Conservation (phyloP, 2,113 vertebrate species). For the Misgurnus mizolepis region DNA sequence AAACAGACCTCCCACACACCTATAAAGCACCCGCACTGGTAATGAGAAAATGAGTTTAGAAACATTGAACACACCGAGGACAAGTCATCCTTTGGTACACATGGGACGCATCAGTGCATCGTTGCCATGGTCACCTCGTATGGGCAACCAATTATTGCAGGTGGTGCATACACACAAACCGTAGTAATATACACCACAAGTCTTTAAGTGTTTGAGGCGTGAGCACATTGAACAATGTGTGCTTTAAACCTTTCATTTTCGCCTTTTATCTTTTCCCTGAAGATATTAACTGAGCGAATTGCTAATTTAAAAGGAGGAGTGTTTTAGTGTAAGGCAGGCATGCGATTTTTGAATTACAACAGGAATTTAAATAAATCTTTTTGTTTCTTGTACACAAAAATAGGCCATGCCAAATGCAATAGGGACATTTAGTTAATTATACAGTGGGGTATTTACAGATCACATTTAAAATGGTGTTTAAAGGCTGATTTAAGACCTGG, state of each 20-base stretch:
- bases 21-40: slow-evolving; percentile 27
- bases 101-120: slow-evolving; percentile 15
- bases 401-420: no score
- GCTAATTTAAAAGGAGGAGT: background rate
- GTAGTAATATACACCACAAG: background rate
- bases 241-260: slow-evolving; percentile 4
- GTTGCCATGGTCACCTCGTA: slow-evolving; percentile 36
- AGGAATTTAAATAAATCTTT: no score
- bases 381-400: no score
- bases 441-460: no score
- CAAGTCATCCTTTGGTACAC: slow-evolving; percentile 1
- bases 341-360: no score
- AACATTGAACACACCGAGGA: slow-evolving; percentile 25
- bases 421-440: no score
- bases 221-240: background rate
- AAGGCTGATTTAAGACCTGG: no score
- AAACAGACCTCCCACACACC: slow-evolving; percentile 48
- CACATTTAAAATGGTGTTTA: no score
- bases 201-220: slow-evolving; percentile 1
- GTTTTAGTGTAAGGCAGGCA: background rate
- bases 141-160: slow-evolving; percentile 38
- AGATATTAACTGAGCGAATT: background rate
- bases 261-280: background rate
- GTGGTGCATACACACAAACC: background rate
- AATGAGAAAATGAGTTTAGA: slow-evolving; percentile 35